Percentiles rank a stretch among this genome's conserved stretches.
Conservation (phyloP, 2,113 vertebrate genomes). For the Uropsilus gracilis region DNA sequence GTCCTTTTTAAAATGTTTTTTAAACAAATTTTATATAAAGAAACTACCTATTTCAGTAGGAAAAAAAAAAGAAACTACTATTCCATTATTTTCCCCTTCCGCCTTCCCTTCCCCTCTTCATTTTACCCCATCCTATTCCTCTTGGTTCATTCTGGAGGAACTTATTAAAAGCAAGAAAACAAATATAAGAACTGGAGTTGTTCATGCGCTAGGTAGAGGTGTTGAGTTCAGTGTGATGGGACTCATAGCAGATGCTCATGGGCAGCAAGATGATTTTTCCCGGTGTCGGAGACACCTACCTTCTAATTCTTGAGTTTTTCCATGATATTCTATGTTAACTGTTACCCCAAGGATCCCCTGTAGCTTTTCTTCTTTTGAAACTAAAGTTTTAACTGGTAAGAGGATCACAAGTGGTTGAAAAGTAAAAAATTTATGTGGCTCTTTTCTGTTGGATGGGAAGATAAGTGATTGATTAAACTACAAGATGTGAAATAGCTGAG, state of each 20-base stretch:
- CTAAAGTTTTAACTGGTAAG: background rate
- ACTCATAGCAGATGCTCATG: background rate
- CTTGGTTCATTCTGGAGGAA: background rate
- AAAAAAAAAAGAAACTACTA: background rate
- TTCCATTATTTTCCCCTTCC: background rate
- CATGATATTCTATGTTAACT: background rate
- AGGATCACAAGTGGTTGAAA: background rate
- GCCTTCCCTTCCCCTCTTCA: background rate
- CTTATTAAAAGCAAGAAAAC: background rate
- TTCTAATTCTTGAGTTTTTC: background rate
- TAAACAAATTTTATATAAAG: background rate
- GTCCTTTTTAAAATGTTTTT: background rate
- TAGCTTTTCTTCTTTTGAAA: background rate
- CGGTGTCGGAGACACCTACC: background rate
- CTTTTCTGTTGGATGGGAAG: background rate
- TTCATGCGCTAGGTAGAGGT: background rate
- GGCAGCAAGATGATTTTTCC: background rate
- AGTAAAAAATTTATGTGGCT: background rate
- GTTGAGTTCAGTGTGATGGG: background rate
- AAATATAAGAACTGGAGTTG: background rate
- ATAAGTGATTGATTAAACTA: background rate
- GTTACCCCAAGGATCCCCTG: background rate
- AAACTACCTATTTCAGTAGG: background rate
- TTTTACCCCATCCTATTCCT: background rate
- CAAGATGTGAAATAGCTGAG: background rate